phyloP scores from a whole-genome alignment of 2,113 vertebrate species.

The Sinocyclocheilus grahami region DNA sequence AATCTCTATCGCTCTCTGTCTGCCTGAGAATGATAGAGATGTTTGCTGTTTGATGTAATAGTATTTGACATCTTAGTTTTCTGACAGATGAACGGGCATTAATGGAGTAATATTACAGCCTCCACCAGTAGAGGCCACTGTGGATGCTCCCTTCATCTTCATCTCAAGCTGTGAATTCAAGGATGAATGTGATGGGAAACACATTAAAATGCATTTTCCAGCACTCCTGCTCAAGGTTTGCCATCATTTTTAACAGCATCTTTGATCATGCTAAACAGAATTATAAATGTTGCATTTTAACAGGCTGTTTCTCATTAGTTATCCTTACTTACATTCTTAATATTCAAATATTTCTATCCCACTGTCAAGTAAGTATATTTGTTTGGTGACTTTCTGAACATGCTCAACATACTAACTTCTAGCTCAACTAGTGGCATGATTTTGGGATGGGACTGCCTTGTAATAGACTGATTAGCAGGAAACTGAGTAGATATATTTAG shows the following conservation, averaged over 20 bases:
- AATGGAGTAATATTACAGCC: not conserved
- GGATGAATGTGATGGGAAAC: slow-evolving; percentile 3
- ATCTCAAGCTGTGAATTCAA: not conserved
- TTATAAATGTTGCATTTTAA: not conserved
- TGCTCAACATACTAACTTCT: not conserved
- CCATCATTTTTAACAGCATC: not conserved
- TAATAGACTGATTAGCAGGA: not conserved
- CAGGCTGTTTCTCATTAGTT: not conserved
- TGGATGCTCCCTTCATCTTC: not conserved
- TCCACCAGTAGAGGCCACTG: slow-evolving; percentile 51
- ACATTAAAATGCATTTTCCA: not conserved
- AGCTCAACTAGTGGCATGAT: not conserved
- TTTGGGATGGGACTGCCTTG: not conserved
- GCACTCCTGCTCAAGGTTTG: not conserved
- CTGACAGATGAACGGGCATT: not conserved
- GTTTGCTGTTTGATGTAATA: slow-evolving; percentile 33
- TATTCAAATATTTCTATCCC: too few species aligned
- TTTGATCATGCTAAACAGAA: not conserved
- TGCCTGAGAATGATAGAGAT: slow-evolving; percentile 41
- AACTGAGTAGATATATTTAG: too few species aligned
- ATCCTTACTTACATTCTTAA: not conserved
- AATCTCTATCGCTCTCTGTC: not conserved
- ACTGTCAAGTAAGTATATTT: too few species aligned
- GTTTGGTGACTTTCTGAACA: not conserved
- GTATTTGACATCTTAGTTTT: slow-evolving; percentile 26